Conservation (phyloP, 2,888 invertebrate genomes). For the Incurvaria masculella region DNA sequence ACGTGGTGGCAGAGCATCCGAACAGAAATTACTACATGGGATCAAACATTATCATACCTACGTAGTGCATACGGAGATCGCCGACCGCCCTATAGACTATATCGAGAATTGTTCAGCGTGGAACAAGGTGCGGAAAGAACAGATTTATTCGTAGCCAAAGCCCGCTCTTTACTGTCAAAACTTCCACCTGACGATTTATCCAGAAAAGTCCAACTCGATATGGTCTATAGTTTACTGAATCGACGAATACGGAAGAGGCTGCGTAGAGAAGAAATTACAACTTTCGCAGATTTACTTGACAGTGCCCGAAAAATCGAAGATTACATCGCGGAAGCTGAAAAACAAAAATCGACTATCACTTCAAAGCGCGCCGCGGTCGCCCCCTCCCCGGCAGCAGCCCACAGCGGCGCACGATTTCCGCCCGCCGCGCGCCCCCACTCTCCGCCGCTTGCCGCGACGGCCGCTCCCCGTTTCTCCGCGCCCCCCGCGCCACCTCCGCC, state of each 20-base stretch:
- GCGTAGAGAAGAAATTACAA: slow-evolving; percentile 18
- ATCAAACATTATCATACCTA: slow-evolving; percentile 7
- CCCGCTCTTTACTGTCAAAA: slow-evolving; percentile 10
- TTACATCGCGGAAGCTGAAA: not conserved
- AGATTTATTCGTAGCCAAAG: slow-evolving; percentile 10
- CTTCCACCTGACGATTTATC: slow-evolving; percentile 7
- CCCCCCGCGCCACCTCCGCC: too few species aligned
- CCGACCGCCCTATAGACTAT: slow-evolving; percentile 9
- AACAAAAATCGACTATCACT: too few species aligned
- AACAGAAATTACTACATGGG: slow-evolving; percentile 9
- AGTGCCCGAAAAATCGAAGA: slow-evolving; percentile 9
- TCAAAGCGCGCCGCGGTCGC: too few species aligned
- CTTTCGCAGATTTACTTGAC: slow-evolving; percentile 4
- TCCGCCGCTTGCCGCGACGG: not conserved
- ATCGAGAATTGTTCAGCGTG: slow-evolving; percentile 8
- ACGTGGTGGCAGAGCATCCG: slow-evolving; percentile 15
- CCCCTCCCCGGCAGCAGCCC: too few species aligned
- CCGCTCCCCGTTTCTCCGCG: not conserved
- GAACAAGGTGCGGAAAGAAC: slow-evolving; percentile 9
- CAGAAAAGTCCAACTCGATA: slow-evolving; percentile 12
- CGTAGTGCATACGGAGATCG: slow-evolving; percentile 8
- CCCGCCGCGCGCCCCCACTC: too few species aligned
- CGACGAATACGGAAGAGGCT: slow-evolving; percentile 13
- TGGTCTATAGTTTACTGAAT: slow-evolving; percentile 13
- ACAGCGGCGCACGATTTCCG: too few species aligned